Conservation (phyloP, 1,140 invertebrate species). For the Papilio aristodemus region DNA sequence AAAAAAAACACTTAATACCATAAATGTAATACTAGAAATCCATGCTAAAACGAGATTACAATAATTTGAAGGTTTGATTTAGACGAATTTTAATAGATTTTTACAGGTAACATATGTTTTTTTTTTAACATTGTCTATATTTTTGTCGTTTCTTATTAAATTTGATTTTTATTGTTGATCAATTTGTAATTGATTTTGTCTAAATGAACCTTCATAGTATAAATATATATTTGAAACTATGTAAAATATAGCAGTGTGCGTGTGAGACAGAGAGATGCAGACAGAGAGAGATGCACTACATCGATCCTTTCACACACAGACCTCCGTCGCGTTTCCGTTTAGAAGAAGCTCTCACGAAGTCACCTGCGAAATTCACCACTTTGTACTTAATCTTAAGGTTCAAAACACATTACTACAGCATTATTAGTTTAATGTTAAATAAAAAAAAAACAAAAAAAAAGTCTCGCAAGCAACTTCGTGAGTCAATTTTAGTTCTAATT, state of each 20-base stretch:
- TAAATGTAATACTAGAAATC: constrained; percentile 14
- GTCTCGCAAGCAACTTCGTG: constrained; percentile 73
- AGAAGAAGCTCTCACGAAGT: constrained; percentile 74
- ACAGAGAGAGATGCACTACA: constrained; percentile 75
- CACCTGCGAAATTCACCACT: constrained; percentile 75
- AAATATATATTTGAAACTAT: constrained; percentile 45
- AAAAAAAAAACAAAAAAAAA: constrained; percentile 42
- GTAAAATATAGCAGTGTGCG: constrained; percentile 54
- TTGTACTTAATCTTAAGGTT: constrained; percentile 40
- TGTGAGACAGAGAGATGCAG: constrained; percentile 73
- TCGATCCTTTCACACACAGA: constrained; percentile 77
- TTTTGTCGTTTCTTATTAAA: neutral
- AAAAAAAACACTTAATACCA: neutral
- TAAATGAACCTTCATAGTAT: constrained; percentile 35
- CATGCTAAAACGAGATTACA: constrained; percentile 26
- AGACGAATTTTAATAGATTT: neutral
- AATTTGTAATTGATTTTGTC: constrained; percentile 7
- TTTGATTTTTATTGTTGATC: neutral
- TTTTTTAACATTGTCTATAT: neutral
- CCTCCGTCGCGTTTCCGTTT: constrained; percentile 67
- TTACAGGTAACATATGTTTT: neutral
- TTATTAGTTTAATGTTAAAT: constrained; percentile 64
- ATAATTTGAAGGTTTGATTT: constrained; percentile 17
- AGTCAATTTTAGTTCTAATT: constrained; percentile 61
- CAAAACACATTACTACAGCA: constrained; percentile 43